A percentile compares a stretch with the other conserved stretches of the same genome.
These are phyloP conservation scores for Pasiphila rectangulata DNA, from an alignment of 2,888 invertebrate species.

Conservation along the genomic window DNA sequence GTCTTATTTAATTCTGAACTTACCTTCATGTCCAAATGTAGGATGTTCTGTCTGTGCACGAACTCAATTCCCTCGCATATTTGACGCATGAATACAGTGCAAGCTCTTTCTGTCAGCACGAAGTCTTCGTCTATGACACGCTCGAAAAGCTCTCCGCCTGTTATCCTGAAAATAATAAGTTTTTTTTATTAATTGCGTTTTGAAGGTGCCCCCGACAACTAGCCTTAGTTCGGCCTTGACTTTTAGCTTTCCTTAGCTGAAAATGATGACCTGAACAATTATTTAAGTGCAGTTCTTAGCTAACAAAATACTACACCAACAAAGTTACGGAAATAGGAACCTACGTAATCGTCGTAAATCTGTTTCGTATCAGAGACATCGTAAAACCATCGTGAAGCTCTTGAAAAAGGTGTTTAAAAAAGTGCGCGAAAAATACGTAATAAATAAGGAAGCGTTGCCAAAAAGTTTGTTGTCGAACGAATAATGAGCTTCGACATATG, in stretches of 20 bases:
- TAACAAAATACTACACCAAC: neutral
- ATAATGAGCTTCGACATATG: conserved; percentile 36
- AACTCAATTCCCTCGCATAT: conserved; percentile 99
- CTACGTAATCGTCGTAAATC: neutral
- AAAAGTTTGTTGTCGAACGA: conserved; percentile 38
- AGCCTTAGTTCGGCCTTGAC: neutral
- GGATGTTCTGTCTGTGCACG: conserved; percentile 96
- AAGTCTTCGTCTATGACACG: conserved; percentile 99
- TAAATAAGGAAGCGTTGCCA: conserved; percentile 37
- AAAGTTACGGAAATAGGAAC: neutral
- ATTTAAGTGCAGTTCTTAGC: too few species aligned
- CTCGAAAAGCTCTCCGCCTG: conserved; percentile 99
- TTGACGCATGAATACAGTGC: conserved; percentile 97
- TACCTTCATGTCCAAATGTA: conserved; percentile 99
- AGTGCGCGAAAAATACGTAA: conserved; percentile 25
- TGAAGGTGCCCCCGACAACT: neutral
- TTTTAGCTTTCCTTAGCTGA: too few species aligned
- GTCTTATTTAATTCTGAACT: conserved; percentile 27
- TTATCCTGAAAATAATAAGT: conserved; percentile 90
- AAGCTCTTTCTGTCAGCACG: conserved; percentile 96
- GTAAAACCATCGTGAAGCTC: conserved; percentile 5
- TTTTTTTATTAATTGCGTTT: neutral
- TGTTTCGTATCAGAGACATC: conserved; percentile 5
- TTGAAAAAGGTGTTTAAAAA: conserved; percentile 14
- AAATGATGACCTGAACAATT: too few species aligned